phyloP scores from a whole-genome alignment of 2,888 invertebrate genomes.

The Thecophora atra region DNA sequence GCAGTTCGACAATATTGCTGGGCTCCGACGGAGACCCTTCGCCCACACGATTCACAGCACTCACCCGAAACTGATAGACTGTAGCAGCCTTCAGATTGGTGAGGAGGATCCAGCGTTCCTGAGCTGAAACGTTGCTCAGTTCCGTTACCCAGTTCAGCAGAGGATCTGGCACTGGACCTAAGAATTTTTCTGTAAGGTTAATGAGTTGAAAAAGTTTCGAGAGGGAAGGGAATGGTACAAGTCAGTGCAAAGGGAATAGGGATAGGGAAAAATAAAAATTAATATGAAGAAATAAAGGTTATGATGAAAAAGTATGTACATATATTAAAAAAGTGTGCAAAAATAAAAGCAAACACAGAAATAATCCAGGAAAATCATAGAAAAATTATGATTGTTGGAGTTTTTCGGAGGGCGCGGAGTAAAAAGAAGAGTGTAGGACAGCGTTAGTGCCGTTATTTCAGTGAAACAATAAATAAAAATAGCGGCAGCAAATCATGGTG shows the following conservation, averaged over 20 bases:
- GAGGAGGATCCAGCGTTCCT: slow-evolving; percentile 80
- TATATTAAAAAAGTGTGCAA: slow-evolving; percentile 14
- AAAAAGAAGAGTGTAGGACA: not conserved
- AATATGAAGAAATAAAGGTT: slow-evolving; percentile 9
- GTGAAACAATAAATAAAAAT: slow-evolving; percentile 15
- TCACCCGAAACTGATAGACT: slow-evolving; percentile 96
- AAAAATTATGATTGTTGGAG: not conserved
- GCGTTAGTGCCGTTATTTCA: not conserved
- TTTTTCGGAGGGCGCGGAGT: not conserved
- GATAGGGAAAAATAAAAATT: slow-evolving; percentile 34
- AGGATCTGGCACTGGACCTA: slow-evolving; percentile 87
- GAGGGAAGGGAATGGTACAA: slow-evolving; percentile 32
- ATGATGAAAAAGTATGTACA: slow-evolving; percentile 12
- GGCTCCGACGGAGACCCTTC: slow-evolving; percentile 92
- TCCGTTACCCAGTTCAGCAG: slow-evolving; percentile 89
- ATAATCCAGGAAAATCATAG: too few relatives aligned
- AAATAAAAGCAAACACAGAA: slow-evolving; percentile 8
- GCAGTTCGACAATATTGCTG: slow-evolving; percentile 88
- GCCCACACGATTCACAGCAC: slow-evolving; percentile 94
- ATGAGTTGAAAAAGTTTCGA: slow-evolving; percentile 46
- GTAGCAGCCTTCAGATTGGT: slow-evolving; percentile 92
- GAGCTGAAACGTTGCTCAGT: slow-evolving; percentile 83
- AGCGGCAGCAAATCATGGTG: slow-evolving; percentile 13
- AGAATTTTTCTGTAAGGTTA: slow-evolving; percentile 67
- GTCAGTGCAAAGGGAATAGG: slow-evolving; percentile 26